A percentile compares a stretch with the other conserved stretches of the same genome.
These are phyloP conservation scores for Sicus ferrugineus DNA, from an alignment of 2,888 invertebrate genomes.

Conservation along the genomic window DNA sequence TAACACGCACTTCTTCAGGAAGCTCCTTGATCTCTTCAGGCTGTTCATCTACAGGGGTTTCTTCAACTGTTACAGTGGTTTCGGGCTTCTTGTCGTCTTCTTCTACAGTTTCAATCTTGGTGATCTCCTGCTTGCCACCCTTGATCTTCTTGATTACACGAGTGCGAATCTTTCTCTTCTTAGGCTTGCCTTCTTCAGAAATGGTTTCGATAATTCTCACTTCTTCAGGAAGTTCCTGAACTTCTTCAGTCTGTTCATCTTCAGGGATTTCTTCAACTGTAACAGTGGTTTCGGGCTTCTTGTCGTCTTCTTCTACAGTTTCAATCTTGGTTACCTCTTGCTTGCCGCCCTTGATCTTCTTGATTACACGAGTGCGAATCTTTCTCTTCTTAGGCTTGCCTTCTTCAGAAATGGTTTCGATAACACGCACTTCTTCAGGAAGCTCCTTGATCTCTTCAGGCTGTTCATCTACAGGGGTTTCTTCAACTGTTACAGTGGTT, in stretches of 20 bases:
- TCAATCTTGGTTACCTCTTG: constrained; percentile 9
- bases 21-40: not conserved
- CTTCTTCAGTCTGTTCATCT: not conserved
- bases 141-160: constrained; percentile 16
- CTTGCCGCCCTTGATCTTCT: constrained; percentile 7
- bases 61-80: constrained; percentile 3
- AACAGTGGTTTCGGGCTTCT: constrained; percentile 15
- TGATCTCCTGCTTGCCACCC: constrained; percentile 5
- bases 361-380: constrained; percentile 2
- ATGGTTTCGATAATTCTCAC: not conserved
- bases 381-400: not conserved
- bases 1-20: constrained; percentile 11
- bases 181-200: constrained; percentile 14
- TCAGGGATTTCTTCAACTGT: constrained; percentile 1
- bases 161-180: constrained; percentile 1
- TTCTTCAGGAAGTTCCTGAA: constrained; percentile 3
- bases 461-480: constrained; percentile 5
- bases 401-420: constrained; percentile 8
- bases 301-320: constrained; percentile 19
- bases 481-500: constrained; percentile 9
- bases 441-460: not conserved
- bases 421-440: constrained; percentile 1
- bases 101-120: constrained; percentile 14
- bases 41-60: not conserved
- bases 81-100: constrained; percentile 13